Conservation (phyloP, 2,113 vertebrate species). For the Geococcyx californianus region DNA sequence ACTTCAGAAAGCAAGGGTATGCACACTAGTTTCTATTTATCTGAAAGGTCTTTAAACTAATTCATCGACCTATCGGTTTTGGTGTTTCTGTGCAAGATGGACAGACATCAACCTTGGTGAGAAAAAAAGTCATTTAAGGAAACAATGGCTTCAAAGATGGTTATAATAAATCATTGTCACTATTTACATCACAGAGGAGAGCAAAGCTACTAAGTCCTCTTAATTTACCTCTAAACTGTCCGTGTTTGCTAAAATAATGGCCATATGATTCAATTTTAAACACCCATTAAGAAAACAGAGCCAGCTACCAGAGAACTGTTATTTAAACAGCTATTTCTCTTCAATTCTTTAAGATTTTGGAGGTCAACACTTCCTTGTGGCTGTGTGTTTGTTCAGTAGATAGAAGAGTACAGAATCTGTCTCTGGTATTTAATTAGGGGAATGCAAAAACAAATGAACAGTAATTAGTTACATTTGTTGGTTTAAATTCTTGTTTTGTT, state of each 20-base stretch:
- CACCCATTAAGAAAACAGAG: not conserved
- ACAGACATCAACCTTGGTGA: not conserved
- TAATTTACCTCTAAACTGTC: not conserved
- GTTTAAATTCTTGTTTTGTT: not conserved
- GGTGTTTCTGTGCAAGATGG: not conserved
- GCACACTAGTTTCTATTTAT: not conserved
- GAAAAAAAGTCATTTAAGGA: not conserved
- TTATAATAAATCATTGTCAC: not conserved
- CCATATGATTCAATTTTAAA: not conserved
- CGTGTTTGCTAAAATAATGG: not conserved
- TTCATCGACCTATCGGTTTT: not conserved
- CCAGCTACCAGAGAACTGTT: not conserved
- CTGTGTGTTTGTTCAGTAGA: not conserved
- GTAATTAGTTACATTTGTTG: not conserved
- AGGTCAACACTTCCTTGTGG: not conserved
- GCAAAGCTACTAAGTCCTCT: not conserved
- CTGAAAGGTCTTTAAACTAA: not conserved
- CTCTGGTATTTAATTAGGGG: not conserved
- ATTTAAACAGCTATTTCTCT: not conserved
- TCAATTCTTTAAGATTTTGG: not conserved
- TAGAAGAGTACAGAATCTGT: not conserved
- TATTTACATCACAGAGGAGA: not conserved
- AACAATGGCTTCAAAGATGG: not conserved
- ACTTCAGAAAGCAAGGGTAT: not conserved
- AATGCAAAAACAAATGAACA: not conserved